Conservation (phyloP, 92 coral and sea anemone species). For the Actinostola sp. region DNA sequence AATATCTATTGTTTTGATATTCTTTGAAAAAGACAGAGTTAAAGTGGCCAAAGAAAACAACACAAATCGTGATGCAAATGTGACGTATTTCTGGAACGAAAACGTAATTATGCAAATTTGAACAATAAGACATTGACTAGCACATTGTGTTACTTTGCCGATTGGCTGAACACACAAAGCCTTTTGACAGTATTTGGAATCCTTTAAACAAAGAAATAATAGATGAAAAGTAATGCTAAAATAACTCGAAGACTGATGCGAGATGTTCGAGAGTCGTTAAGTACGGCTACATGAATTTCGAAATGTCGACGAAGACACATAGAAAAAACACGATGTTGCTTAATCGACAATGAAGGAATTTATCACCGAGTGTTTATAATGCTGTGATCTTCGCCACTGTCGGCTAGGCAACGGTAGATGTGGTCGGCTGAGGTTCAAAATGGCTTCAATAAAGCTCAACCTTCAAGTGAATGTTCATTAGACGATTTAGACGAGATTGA, state of each 20-base stretch:
- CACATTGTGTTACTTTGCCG: conserved; percentile 16
- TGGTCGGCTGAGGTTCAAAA: conserved; percentile 22
- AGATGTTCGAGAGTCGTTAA: too few species aligned
- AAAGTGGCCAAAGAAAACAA: not conserved
- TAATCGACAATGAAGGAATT: conserved; percentile 14
- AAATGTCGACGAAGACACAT: too few species aligned
- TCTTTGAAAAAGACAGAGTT: not conserved
- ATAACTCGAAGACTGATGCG: not conserved
- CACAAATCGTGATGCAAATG: not conserved
- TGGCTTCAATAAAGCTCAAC: conserved; percentile 2
- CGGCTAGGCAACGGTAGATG: conserved; percentile 32
- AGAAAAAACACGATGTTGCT: not conserved
- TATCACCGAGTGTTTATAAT: not conserved
- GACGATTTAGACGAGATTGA: conserved; percentile 16
- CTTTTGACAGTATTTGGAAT: conserved; percentile 27
- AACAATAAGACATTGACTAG: conserved; percentile 18
- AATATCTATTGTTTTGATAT: not conserved
- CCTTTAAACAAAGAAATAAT: conserved; percentile 1
- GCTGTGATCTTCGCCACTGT: not conserved
- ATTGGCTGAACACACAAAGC: conserved; percentile 37
- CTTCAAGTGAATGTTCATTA: not conserved
- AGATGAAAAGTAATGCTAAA: not conserved
- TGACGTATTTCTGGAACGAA: not conserved
- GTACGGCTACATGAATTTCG: too few species aligned
- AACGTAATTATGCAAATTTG: conserved; percentile 33